Percentiles rank a stretch among this genome's conserved stretches.
These are phyloP conservation scores for Tachyglossus aculeatus DNA, from an alignment of 2,797 vertebrate genomes.

Conservation along the genomic window DNA sequence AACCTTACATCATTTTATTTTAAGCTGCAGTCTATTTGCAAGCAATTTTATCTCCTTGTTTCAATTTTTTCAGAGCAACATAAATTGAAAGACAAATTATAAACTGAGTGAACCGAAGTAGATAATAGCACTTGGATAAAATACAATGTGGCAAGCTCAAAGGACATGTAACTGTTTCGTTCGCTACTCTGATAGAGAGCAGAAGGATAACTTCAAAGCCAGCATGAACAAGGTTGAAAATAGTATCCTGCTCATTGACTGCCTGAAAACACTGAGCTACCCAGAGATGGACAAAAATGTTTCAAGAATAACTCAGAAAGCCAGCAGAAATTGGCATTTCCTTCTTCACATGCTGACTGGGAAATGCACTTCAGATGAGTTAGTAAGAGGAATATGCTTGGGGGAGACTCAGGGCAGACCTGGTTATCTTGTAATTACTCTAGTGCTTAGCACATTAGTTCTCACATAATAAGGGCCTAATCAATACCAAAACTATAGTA, in stretches of 20 bases:
- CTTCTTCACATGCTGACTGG: not conserved
- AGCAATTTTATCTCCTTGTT: too few species aligned
- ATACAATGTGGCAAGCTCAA: not conserved
- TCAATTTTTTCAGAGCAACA: not conserved
- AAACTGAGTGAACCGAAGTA: not conserved
- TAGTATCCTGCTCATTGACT: conserved; percentile 29
- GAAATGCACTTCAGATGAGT: conserved; percentile 16
- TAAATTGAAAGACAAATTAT: conserved; percentile 14
- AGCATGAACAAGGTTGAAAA: not conserved
- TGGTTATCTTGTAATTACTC: too few species aligned
- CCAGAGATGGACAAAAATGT: not conserved
- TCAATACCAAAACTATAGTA: too few species aligned
- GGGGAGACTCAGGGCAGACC: too few species aligned
- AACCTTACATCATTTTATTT: too few species aligned
- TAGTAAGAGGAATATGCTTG: not conserved
- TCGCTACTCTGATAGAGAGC: conserved; percentile 16
- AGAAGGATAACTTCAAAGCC: conserved; percentile 30
- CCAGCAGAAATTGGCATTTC: not conserved
- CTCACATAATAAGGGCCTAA: too few species aligned
- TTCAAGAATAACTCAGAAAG: conserved; percentile 25
- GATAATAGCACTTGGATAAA: not conserved
- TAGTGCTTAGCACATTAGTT: too few species aligned
- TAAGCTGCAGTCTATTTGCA: too few species aligned
- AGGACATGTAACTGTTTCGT: not conserved
- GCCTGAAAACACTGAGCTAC: conserved; percentile 18